Evolutionary conservation across 2,888 invertebrate species (phyloP).

Genomic region (Tyria jacobaeae): DNA sequence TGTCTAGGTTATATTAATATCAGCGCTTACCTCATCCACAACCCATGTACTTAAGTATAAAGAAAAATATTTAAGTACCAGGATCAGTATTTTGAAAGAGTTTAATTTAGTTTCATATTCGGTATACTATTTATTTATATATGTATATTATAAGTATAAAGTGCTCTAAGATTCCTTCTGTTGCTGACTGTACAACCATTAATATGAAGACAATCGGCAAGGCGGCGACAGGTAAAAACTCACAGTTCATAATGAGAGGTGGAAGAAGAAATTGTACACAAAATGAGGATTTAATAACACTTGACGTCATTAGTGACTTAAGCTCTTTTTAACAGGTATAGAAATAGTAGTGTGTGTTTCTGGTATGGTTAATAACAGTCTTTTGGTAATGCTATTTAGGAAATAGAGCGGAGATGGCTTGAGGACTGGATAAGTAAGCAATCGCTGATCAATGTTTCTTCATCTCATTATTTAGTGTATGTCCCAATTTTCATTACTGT

Average conservation of each 20-base stretch:
- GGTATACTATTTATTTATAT: too few species aligned
- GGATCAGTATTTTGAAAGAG: too few species aligned
- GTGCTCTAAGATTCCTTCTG: not conserved
- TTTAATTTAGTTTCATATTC: not conserved
- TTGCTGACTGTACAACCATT: slow-evolving; percentile 1
- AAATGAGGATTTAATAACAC: slow-evolving; percentile 46
- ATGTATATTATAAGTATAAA: not conserved
- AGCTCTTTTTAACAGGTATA: slow-evolving; percentile 13
- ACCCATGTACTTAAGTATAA: too few species aligned
- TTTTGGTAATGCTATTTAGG: not conserved
- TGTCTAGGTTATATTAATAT: too few species aligned
- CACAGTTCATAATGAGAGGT: slow-evolving; percentile 42
- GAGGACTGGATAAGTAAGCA: slow-evolving; percentile 21
- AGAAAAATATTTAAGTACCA: too few species aligned
- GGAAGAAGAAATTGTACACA: slow-evolving; percentile 33
- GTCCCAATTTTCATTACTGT: too few species aligned
- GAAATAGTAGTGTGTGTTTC: not conserved
- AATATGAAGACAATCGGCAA: not conserved
- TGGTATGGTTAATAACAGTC: not conserved
- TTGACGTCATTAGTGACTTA: slow-evolving; percentile 17
- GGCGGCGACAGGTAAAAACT: slow-evolving; percentile 43
- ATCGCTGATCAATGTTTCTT: not conserved
- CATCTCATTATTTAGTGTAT: too few species aligned
- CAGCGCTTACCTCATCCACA: too few species aligned
- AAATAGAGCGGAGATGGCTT: slow-evolving; percentile 17